phyloP scores from a whole-genome alignment of 2,797 vertebrate species.

The Siniperca undulata region DNA sequence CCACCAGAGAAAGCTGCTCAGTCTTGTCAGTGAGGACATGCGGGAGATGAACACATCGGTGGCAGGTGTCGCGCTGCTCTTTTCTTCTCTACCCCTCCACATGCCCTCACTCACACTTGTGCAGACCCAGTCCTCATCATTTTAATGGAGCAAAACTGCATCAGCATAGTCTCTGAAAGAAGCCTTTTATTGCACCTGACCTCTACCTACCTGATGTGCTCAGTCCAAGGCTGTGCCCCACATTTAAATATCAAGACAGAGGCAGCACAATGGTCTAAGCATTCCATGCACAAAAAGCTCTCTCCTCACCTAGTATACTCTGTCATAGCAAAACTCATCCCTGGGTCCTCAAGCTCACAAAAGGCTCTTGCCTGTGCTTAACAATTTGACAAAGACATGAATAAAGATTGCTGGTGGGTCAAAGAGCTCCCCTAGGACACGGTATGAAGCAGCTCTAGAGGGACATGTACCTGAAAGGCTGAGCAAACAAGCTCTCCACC shows the following conservation, averaged over 20 bases:
- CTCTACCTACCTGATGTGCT: slow-evolving; percentile 56
- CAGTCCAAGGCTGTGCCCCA: slow-evolving; percentile 35
- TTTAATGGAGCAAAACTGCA: slow-evolving; percentile 59
- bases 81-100: slow-evolving; percentile 42
- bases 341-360: slow-evolving; percentile 45
- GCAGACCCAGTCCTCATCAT: slow-evolving; percentile 64
- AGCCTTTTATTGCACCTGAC: slow-evolving; percentile 66
- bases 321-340: slow-evolving; percentile 52
- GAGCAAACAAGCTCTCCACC: slow-evolving; percentile 37
- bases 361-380: slow-evolving; percentile 62
- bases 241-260: slow-evolving; percentile 77
- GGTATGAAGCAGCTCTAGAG: slow-evolving; percentile 29
- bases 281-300: slow-evolving; percentile 37
- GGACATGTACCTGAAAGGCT: slow-evolving; percentile 43
- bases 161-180: slow-evolving; percentile 62
- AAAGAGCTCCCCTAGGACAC: slow-evolving; percentile 50
- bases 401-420: slow-evolving; percentile 54
- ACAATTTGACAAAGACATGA: slow-evolving; percentile 66
- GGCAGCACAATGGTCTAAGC: slow-evolving; percentile 49
- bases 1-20: slow-evolving; percentile 43
- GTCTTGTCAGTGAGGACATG: slow-evolving; percentile 43
- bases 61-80: slow-evolving; percentile 57
- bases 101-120: slow-evolving; percentile 41
- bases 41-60: slow-evolving; percentile 35
- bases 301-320: slow-evolving; percentile 20